These are phyloP conservation scores for Isichthys henryi DNA, from an alignment of 2,113 vertebrate genomes.

Conservation along the genomic window DNA sequence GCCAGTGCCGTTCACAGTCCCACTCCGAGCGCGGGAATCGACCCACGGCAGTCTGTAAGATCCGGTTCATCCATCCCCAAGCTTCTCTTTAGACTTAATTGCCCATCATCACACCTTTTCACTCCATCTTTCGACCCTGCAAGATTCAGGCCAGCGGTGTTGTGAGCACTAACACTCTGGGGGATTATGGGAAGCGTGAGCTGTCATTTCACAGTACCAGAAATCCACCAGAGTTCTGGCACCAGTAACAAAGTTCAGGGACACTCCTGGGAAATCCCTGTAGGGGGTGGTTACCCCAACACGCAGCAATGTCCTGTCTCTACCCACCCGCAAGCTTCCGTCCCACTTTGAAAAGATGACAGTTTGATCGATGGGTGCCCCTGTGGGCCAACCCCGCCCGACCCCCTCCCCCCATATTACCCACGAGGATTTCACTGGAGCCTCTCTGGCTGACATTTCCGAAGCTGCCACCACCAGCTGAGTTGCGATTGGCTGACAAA, in stretches of 20 bases:
- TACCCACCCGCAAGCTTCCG: not conserved
- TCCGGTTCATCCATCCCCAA: not conserved
- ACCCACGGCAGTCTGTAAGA: constrained; percentile 1
- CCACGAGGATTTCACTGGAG: constrained; percentile 34
- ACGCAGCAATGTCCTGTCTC: not conserved
- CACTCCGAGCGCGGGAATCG: not conserved
- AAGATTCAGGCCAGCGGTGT: not conserved
- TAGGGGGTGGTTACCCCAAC: not conserved
- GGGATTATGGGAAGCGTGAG: not conserved
- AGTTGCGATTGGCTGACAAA: constrained; percentile 24
- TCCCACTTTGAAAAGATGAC: not conserved
- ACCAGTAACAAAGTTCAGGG: not conserved
- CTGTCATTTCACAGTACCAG: not conserved
- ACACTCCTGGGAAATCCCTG: not conserved
- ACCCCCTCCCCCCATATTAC: constrained; percentile 4
- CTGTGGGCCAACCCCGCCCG: not conserved
- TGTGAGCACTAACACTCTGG: not conserved
- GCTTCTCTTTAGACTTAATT: constrained; percentile 6
- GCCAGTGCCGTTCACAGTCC: not conserved
- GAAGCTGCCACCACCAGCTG: constrained; percentile 25
- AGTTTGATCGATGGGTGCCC: not conserved
- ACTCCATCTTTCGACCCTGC: not conserved
- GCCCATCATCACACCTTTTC: not conserved
- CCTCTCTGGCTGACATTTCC: constrained; percentile 42
- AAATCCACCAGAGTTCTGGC: not conserved